phyloP scores from a whole-genome alignment of 2,888 invertebrate species.

The Drosophila pullipes region DNA sequence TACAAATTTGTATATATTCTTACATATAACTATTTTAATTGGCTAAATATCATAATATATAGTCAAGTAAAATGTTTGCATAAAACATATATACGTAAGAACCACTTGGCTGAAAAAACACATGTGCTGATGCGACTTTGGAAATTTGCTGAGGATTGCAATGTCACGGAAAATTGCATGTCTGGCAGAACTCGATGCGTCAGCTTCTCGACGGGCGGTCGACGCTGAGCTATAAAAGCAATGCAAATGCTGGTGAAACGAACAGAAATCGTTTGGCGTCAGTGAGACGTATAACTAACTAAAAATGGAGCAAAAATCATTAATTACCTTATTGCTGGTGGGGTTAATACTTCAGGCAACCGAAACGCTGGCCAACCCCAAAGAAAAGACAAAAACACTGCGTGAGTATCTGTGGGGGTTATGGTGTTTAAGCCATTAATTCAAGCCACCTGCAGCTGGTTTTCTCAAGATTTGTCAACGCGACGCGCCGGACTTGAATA shows the following conservation, averaged over 20 bases:
- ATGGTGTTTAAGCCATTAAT: not conserved
- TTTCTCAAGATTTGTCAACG: slow-evolving; percentile 89
- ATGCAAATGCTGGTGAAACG: slow-evolving; percentile 20
- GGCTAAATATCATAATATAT: not conserved
- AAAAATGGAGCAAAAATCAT: slow-evolving; percentile 39
- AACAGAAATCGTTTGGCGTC: slow-evolving; percentile 30
- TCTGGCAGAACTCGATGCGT: slow-evolving; percentile 64
- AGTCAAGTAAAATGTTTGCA: not conserved
- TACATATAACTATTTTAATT: not conserved
- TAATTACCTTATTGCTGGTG: slow-evolving; percentile 45
- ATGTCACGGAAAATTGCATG: slow-evolving; percentile 73
- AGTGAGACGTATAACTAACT: slow-evolving; percentile 27
- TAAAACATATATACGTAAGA: not conserved
- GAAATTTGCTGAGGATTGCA: slow-evolving; percentile 72
- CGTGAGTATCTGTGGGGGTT: slow-evolving; percentile 51
- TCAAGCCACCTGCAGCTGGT: slow-evolving; percentile 86
- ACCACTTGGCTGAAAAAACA: slow-evolving; percentile 24
- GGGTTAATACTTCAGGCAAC: slow-evolving; percentile 24
- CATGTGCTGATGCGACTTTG: slow-evolving; percentile 39
- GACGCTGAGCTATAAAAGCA: slow-evolving; percentile 61
- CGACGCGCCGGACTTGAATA: slow-evolving; percentile 87
- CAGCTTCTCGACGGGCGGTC: slow-evolving; percentile 35
- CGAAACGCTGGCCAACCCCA: slow-evolving; percentile 26
- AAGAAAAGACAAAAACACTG: slow-evolving; percentile 28
- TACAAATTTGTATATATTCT: not conserved